Evolutionary conservation across 2,113 vertebrate species (phyloP).

Genomic region (Noctilio leporinus): DNA sequence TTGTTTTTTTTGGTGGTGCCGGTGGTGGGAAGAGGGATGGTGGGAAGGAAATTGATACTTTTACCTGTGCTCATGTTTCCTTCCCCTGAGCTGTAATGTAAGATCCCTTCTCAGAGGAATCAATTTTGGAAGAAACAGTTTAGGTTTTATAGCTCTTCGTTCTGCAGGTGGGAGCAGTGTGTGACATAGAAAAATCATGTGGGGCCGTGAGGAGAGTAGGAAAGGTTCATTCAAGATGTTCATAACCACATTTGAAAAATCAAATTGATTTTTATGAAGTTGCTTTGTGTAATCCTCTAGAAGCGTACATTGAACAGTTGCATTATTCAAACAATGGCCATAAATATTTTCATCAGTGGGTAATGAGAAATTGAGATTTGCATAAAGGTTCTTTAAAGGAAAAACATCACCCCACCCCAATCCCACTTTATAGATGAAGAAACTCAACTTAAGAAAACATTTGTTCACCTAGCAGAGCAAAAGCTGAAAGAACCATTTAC

Average conservation of each 20-base stretch:
- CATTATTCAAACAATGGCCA: background rate
- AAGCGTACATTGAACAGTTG: background rate
- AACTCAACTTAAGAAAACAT: background rate
- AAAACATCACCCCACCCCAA: background rate
- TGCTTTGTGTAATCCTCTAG: background rate
- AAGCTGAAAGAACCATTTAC: background rate
- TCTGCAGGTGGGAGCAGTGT: constrained; percentile 17
- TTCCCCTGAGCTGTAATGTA: constrained; percentile 24
- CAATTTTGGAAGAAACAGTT: constrained; percentile 37
- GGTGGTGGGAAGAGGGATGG: background rate
- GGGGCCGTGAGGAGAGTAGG: background rate
- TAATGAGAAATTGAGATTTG: background rate
- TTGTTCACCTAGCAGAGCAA: background rate
- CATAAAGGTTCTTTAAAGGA: background rate
- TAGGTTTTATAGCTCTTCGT: constrained; percentile 11
- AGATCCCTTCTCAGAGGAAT: background rate
- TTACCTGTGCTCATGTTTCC: constrained; percentile 32
- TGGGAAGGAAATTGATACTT: constrained; percentile 40
- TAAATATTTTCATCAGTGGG: background rate
- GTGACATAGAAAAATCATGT: constrained; percentile 46
- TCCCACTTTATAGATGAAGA: background rate
- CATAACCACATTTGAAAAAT: background rate
- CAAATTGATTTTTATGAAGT: background rate
- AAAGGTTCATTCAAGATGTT: background rate
- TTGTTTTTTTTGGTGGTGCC: background rate